Evolutionary conservation across 2,888 invertebrate genomes (phyloP).

Genomic region (Papilio elwesi): DNA sequence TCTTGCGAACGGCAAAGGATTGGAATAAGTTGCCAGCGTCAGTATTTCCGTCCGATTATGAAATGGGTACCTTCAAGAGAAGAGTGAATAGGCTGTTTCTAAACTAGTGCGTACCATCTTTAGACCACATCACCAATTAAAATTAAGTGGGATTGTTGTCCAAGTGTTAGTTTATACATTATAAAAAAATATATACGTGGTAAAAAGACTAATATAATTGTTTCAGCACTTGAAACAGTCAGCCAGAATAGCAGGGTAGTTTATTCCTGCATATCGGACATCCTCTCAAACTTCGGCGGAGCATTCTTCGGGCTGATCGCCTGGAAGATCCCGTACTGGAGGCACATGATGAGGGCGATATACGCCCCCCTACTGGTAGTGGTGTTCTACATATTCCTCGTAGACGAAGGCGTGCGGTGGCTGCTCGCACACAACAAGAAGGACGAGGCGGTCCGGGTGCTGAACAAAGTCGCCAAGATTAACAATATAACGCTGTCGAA

Average conservation of each 20-base stretch:
- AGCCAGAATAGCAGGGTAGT: conserved; percentile 73
- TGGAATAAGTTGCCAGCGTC: too few species aligned
- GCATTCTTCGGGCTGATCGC: conserved; percentile 88
- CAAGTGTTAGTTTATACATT: too few species aligned
- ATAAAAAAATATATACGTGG: neutral
- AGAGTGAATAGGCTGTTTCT: too few species aligned
- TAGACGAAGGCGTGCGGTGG: conserved; percentile 93
- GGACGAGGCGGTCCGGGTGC: conserved; percentile 86
- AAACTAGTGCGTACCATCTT: too few species aligned
- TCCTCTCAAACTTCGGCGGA: conserved; percentile 84
- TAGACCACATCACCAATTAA: too few species aligned
- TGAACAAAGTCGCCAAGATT: conserved; percentile 86
- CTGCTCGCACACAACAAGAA: conserved; percentile 88
- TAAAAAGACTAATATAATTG: neutral
- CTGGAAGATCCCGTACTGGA: conserved; percentile 89
- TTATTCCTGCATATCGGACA: conserved; percentile 74
- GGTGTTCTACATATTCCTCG: conserved; percentile 87
- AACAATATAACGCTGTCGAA: conserved; percentile 86
- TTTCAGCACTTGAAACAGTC: conserved; percentile 73
- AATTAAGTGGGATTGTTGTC: too few species aligned
- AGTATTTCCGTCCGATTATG: too few species aligned
- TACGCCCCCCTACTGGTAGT: conserved; percentile 89
- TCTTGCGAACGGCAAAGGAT: too few species aligned
- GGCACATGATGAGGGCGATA: conserved; percentile 86
- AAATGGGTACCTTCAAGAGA: too few species aligned